Base-by-base conservation (phyloP, 2,888 invertebrate genomes). In the Dryomyza anilis region DNA sequence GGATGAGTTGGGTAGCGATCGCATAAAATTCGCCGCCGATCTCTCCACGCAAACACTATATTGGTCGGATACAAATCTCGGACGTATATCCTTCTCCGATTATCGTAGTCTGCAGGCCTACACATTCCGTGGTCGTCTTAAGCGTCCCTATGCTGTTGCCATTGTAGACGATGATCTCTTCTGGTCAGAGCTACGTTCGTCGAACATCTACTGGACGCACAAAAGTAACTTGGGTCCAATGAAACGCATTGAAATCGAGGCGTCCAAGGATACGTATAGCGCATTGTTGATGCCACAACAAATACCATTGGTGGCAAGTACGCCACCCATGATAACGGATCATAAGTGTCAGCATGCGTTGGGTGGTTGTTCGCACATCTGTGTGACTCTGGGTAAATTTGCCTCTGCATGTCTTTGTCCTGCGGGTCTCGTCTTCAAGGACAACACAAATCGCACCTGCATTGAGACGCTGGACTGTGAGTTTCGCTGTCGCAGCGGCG, bases 321-420 rank as follows among this genome's bases (percentile, higher is more conserved):
- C 72, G 12, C 63, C 74, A 3, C 27, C 60, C 1, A 59, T 60
- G 0, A 63, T 43, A 0, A 63, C 70, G 0, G 71, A 75, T 59
- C 90, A 90, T 79, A 85, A 86, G 0, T 93, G 93, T 73, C 84
- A 85, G 29, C 73, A 73, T 8, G 83, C 83, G 30, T 88, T 88
- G 67, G 89, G 88, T 43, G 87, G 87, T 1, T 94, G 94, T 74
- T 89, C 90, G 2, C 90, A 93, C 77, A 81, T 93, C 10, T 94
- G 94, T 75, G 86, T 92, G 2, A 86, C 88, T 64, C 77, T 81
- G 8, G 78, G 79, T 0, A 75, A 73, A 52, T 71, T 58, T 25
- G 46, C 65, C 0, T 83, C 83, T 70, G 79, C 80, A 5, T 88
- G 88, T 67, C 75, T 87, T 0, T 95, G 95, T 76, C 91, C 94